Evolutionary conservation across 2,797 vertebrate genomes (phyloP).

Genomic region (Liparis tanakae): DNA sequence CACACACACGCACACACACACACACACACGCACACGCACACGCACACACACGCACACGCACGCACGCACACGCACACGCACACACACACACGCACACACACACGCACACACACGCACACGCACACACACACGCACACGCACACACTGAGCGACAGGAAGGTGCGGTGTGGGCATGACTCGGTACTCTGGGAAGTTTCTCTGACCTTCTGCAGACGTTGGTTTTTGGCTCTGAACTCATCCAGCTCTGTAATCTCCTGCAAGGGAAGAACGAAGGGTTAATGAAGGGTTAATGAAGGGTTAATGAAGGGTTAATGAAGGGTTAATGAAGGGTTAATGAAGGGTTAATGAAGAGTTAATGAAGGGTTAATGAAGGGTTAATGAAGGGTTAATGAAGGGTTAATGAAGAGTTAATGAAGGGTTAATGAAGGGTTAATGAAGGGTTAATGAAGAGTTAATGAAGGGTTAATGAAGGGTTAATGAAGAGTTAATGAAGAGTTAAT

Average conservation of each 20-base stretch:
- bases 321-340: too few species aligned
- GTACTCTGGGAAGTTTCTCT: background rate
- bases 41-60: background rate
- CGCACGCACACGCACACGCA: slow-evolving; percentile 36
- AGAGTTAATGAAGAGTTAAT: too few species aligned
- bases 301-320: too few species aligned
- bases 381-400: too few species aligned
- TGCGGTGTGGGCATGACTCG: background rate
- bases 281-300: too few species aligned
- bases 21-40: background rate
- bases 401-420: too few species aligned
- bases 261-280: slow-evolving; percentile 29
- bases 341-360: too few species aligned
- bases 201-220: slow-evolving; percentile 92
- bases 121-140: background rate
- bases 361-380: too few species aligned
- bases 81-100: slow-evolving; percentile 38
- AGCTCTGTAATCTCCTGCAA: slow-evolving; percentile 92
- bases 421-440: too few species aligned
- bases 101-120: slow-evolving; percentile 30
- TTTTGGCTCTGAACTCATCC: slow-evolving; percentile 95
- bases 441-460: slow-evolving; percentile 32
- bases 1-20: background rate
- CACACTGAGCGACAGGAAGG: background rate
- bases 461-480: background rate